A percentile compares a stretch with the other conserved stretches of the same genome.
Conservation (phyloP, 1,140 invertebrate species). For the Sesamia nonagrioides region DNA sequence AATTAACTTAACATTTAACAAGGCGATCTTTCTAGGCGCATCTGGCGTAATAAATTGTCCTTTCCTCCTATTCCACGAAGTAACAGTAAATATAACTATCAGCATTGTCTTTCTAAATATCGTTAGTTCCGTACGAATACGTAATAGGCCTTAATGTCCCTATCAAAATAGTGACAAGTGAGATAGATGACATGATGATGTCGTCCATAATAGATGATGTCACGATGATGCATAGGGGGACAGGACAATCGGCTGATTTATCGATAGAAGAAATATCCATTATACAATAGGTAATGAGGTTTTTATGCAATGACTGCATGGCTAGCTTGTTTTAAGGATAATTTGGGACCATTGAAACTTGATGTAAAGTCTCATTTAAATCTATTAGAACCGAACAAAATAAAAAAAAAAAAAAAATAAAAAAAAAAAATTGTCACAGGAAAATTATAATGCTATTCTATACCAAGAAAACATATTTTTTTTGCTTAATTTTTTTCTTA, state of each 20-base stretch:
- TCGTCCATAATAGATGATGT: conserved; percentile 38
- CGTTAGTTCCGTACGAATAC: conserved; percentile 33
- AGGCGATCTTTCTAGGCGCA: background rate
- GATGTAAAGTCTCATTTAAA: background rate
- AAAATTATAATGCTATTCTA: no score
- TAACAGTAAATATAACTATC: conserved; percentile 26
- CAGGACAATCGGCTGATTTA: conserved; percentile 38
- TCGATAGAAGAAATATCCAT: conserved; percentile 31
- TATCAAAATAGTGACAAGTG: conserved; percentile 33
- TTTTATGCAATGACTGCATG: background rate
- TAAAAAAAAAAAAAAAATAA: no score
- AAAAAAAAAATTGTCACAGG: no score
- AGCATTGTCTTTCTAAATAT: conserved; percentile 42
- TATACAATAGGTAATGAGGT: conserved; percentile 26
- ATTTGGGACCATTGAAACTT: background rate
- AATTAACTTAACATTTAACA: background rate
- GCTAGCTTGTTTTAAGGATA: background rate
- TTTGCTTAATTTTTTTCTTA: no score
- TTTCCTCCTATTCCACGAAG: conserved; percentile 3
- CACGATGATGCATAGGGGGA: conserved; percentile 33
- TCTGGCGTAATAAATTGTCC: conserved; percentile 11
- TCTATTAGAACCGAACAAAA: no score
- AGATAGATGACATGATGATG: conserved; percentile 36
- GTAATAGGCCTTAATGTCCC: conserved; percentile 42
- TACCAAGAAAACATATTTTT: no score